These are phyloP conservation scores for Acrossocheilus fasciatus DNA, from an alignment of 2,797 vertebrate species.

Conservation along the genomic window DNA sequence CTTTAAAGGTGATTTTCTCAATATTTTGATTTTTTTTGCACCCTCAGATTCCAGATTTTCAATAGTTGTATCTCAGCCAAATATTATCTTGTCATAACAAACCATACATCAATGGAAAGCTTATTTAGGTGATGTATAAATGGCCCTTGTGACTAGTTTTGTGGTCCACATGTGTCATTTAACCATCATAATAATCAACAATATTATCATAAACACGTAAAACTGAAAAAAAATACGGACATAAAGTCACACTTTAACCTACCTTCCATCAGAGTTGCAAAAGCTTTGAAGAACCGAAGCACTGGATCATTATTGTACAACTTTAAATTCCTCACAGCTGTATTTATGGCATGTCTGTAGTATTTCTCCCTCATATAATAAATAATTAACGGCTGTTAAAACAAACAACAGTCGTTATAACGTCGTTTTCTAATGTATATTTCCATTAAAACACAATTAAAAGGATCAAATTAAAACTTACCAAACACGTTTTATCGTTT, in stretches of 20 bases:
- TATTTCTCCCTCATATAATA: constrained; percentile 67
- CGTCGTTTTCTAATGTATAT: no score
- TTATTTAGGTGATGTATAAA: no score
- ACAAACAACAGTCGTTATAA: neutral
- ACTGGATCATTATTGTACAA: constrained; percentile 60
- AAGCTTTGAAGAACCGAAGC: constrained; percentile 70
- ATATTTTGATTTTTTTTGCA: no score
- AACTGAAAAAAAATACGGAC: neutral
- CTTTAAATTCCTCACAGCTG: constrained; percentile 59
- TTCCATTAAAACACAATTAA: neutral
- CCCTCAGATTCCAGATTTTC: no score
- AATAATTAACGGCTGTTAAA: constrained; percentile 60
- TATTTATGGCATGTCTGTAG: constrained; percentile 69
- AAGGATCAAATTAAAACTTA: constrained; percentile 29
- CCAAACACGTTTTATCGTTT: constrained; percentile 57
- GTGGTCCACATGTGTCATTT: no score
- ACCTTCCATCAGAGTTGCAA: constrained; percentile 70
- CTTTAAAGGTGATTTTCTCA: no score
- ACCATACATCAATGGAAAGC: no score
- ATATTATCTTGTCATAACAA: no score
- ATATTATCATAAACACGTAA: neutral
- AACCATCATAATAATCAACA: neutral
- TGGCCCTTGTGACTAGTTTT: no score
- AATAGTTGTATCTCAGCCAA: no score
- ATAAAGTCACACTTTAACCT: neutral